Evolutionary conservation across 2,888 invertebrate species (phyloP), one percentile per base, ranked within the genome.

Genomic region (Eurytoma californica): DNA sequence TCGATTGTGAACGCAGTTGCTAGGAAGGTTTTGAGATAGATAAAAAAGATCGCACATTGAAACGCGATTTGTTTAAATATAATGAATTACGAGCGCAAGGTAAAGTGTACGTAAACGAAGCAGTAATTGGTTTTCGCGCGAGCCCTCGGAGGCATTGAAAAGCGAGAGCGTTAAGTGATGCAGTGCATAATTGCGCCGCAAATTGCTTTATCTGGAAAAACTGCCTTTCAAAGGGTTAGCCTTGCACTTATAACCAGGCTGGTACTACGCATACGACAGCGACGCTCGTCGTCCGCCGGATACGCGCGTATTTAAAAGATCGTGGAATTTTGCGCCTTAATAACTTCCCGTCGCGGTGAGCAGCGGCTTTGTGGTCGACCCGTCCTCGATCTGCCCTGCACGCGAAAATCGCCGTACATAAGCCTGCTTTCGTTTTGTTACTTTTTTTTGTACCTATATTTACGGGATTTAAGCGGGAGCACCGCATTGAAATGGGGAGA

Each of bases 321-420:
- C 61, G 53, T 68, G 67, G 72, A 80, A 72, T 80, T 79, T 80
- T 67, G 55, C 67, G 66, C 61, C 72, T 72, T 80, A 76, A 80
- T 80, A 80, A 72, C 68, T 76, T 80, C 80, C 76, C 72, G 76
- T 80, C 66, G 47, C 55, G 58, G 65, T 73, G 78, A 72, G 72
- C 73, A 73, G 57, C 28, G 13, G 70, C 77, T 55, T 53, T 24
- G 66, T 69, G 20, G 20, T 70, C 14, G 39, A 18, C n/a, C 24
- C 49, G 2, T 39, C 9, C 39, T 9, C 39, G 39, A 39, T 39
- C 39, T 39, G 39, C 7, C 0, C 9, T 9, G 75, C 75, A 75
- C 75, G 75, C 68, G 49, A 75, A 75, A 74, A 68, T 58, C 28
- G 16, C 24, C 39, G 39, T 9, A 39, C 39, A 9, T 9, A 39